Evolutionary conservation across 64 coral and sea anemone genomes (phyloP), one percentile per base, ranked within the genome.

Genomic region (Astreopora myriophthalma): DNA sequence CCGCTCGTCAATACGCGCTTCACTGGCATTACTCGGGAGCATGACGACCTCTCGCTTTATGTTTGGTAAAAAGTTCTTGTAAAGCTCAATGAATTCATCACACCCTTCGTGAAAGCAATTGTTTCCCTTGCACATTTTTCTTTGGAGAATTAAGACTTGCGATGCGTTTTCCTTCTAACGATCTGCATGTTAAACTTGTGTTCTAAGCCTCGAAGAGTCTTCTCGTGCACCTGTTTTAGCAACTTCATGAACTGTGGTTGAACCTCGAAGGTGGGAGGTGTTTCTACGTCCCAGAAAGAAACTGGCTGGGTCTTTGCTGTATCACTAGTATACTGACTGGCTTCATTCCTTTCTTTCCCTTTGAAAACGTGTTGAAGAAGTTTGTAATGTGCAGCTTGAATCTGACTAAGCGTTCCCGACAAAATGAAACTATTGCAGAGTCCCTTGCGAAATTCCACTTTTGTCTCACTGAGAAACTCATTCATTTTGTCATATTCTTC

Each of bases 241-340:
- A 90, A 11, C 8, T 79, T 64, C 88, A 90, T 90, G 13, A 81
- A n/a, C 40, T 70, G 75, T 8, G 88, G 75, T n/a, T 80, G 37
- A 16, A 90, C 61, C 7, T 60, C 88, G 30, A 90, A 80, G 7
- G 0, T 75, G 14, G n/a, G n/a, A n/a, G n/a, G n/a, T n/a, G n/a
- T n/a, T n/a, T n/a, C n/a, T n/a, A n/a, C n/a, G n/a, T n/a, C n/a
- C n/a, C n/a, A n/a, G n/a, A n/a, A n/a, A n/a, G n/a, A n/a, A 10
- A 26, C n/a, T 75, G 10, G 19, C 73, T 75, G 35, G 3, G 0
- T 42, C 20, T 75, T 6, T 25, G 36, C 22, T n/a, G 33, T 74
- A 72, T 72, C 30, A 74, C 36, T 2, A 23, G 1, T 23, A 65
- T 28, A 13, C n/a, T 17, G 36, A 16, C 0, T 13, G 3, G 12